phyloP scores from a whole-genome alignment of 1,140 invertebrate species.

The Meloidogyne floridensis region DNA sequence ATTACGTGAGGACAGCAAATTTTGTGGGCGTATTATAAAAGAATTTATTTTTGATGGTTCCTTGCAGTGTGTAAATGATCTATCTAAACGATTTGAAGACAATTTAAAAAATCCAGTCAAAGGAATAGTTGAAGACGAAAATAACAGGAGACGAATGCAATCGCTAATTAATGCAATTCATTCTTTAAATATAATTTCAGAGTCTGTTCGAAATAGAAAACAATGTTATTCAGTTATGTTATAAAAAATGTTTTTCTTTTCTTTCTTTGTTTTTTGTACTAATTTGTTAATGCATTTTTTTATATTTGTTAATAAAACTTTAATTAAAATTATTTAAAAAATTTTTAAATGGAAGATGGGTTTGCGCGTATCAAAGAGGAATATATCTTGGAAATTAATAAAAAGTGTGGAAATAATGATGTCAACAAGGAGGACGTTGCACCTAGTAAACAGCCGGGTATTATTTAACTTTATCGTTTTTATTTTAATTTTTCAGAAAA shows the following conservation, averaged over 20 bases:
- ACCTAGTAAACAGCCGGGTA: background rate
- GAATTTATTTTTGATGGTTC: conserved; percentile 36
- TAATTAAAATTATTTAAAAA: too few relatives aligned
- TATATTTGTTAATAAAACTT: too few relatives aligned
- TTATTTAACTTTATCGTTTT: background rate
- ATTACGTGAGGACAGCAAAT: conserved; percentile 32
- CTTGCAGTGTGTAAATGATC: conserved; percentile 32
- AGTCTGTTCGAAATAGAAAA: conserved; percentile 14
- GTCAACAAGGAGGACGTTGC: background rate
- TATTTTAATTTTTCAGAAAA: background rate
- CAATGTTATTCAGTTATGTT: background rate
- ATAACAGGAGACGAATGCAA: conserved; percentile 17
- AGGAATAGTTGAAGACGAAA: background rate
- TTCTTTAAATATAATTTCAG: background rate
- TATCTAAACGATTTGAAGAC: conserved; percentile 1
- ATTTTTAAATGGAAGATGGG: background rate
- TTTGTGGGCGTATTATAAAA: conserved; percentile 16
- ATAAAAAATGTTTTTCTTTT: background rate
- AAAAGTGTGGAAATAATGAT: background rate
- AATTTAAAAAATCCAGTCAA: background rate
- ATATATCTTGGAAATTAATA: background rate
- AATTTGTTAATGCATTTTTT: background rate
- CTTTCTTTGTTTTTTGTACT: conserved; percentile 3
- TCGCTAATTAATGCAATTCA: conserved; percentile 19
- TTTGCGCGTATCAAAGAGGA: conserved; percentile 16